Evolutionary conservation across 1,140 invertebrate species (phyloP).

Genomic region (Danaus melanippus): DNA sequence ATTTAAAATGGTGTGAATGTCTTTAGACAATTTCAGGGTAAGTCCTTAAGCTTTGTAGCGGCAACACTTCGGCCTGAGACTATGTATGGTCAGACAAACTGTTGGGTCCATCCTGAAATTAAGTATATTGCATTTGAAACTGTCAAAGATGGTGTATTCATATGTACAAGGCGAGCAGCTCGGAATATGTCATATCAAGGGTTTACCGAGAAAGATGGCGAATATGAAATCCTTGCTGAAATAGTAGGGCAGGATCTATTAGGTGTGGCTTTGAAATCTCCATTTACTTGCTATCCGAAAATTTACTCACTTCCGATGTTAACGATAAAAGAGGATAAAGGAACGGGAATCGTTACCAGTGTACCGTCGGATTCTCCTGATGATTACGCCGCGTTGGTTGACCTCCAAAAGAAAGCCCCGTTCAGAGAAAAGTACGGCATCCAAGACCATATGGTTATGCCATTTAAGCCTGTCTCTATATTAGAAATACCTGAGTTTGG

Average conservation of each 20-base stretch:
- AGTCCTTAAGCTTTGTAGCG: slow-evolving; percentile 89
- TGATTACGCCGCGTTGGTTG: slow-evolving; percentile 95
- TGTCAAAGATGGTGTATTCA: slow-evolving; percentile 84
- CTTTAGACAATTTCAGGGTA: slow-evolving; percentile 69
- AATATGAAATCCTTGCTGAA: slow-evolving; percentile 80
- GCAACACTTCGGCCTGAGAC: slow-evolving; percentile 99
- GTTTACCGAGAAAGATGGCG: slow-evolving; percentile 87
- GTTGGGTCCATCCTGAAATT: slow-evolving; percentile 97
- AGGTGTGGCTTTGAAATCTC: slow-evolving; percentile 86
- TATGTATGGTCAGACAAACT: slow-evolving; percentile 99
- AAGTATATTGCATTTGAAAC: slow-evolving; percentile 90
- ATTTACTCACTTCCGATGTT: slow-evolving; percentile 98
- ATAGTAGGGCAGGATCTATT: slow-evolving; percentile 85
- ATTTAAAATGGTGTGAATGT: no score
- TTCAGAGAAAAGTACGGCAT: slow-evolving; percentile 96
- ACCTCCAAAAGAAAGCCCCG: slow-evolving; percentile 95
- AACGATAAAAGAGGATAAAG: slow-evolving; percentile 98
- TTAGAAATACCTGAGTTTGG: slow-evolving; percentile 94
- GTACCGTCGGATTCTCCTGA: slow-evolving; percentile 99
- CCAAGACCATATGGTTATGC: slow-evolving; percentile 90
- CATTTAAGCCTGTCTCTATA: slow-evolving; percentile 85
- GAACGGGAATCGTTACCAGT: slow-evolving; percentile 97
- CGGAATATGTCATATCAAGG: slow-evolving; percentile 97
- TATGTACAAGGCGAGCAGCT: slow-evolving; percentile 90
- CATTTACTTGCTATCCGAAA: slow-evolving; percentile 84